Evolutionary conservation across 2,113 vertebrate genomes (phyloP).

Genomic region (Rhinolophus sinicus): DNA sequence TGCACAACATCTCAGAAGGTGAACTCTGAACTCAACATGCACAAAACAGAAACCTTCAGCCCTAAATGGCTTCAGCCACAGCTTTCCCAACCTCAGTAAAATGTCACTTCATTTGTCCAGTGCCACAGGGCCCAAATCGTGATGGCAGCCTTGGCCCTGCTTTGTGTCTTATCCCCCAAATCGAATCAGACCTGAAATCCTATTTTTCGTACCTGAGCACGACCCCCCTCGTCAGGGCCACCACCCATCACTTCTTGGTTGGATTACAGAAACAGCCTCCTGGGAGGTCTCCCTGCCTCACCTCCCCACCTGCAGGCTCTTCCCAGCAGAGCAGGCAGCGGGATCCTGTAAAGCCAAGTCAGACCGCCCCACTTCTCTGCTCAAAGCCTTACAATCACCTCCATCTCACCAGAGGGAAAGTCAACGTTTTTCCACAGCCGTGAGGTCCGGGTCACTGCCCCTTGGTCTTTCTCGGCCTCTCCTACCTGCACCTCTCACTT

Average conservation of each 20-base stretch:
- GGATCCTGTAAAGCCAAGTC: rapidly evolving
- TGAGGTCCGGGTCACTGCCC: rapidly evolving
- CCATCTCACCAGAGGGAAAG: no score
- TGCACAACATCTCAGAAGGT: no score
- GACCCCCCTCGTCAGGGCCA: rapidly evolving
- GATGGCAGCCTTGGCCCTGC: no score
- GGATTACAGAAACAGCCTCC: no score
- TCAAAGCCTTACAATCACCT: no score
- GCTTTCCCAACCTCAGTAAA: not conserved
- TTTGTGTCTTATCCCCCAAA: rapidly evolving
- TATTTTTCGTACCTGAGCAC: not conserved
- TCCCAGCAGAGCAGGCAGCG: not conserved
- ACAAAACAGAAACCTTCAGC: not conserved
- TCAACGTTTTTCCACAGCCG: rapidly evolving
- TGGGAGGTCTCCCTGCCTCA: no score
- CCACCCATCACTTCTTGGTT: not conserved
- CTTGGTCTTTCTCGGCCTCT: not conserved
- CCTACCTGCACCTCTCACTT: rapidly evolving
- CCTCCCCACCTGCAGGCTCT: rapidly evolving
- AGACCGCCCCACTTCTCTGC: not conserved
- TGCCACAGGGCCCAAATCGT: not conserved
- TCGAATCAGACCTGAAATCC: not conserved
- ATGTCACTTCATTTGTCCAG: not conserved
- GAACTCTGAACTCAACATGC: not conserved
- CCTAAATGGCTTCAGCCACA: no score